These are phyloP conservation scores for Ailurus styani DNA, from an alignment of 2,113 vertebrate genomes.

Conservation along the genomic window DNA sequence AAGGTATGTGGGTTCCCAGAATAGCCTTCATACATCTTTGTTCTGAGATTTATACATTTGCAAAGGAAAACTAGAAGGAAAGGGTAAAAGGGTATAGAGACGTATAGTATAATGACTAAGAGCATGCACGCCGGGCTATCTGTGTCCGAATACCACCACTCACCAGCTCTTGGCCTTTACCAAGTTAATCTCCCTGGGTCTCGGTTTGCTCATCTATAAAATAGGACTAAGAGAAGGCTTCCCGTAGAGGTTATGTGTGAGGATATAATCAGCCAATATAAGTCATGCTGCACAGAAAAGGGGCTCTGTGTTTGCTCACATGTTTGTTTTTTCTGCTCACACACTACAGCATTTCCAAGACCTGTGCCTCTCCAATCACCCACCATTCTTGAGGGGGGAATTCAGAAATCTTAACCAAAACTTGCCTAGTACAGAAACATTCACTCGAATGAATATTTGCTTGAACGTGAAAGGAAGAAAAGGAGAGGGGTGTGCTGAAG, in stretches of 20 bases:
- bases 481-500: not conserved
- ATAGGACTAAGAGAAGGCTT: not conserved
- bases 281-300: not conserved
- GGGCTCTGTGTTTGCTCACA: not conserved
- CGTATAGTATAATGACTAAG: not conserved
- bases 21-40: not conserved
- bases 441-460: not conserved
- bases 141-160: not conserved
- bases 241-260: not conserved
- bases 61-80: not conserved
- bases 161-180: not conserved
- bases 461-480: not conserved
- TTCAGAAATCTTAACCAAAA: not conserved
- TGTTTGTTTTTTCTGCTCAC: not conserved
- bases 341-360: not conserved
- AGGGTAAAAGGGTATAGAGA: not conserved
- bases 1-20: constrained; percentile 1
- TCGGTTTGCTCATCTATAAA: not conserved
- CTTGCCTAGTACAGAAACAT: not conserved
- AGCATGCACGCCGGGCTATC: fast-evolving
- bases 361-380: not conserved
- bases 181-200: not conserved
- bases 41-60: not conserved
- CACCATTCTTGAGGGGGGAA: not conserved
- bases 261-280: not conserved